Evolutionary conservation across 2,797 vertebrate species (phyloP).

Genomic region (Thamnophis elegans): DNA sequence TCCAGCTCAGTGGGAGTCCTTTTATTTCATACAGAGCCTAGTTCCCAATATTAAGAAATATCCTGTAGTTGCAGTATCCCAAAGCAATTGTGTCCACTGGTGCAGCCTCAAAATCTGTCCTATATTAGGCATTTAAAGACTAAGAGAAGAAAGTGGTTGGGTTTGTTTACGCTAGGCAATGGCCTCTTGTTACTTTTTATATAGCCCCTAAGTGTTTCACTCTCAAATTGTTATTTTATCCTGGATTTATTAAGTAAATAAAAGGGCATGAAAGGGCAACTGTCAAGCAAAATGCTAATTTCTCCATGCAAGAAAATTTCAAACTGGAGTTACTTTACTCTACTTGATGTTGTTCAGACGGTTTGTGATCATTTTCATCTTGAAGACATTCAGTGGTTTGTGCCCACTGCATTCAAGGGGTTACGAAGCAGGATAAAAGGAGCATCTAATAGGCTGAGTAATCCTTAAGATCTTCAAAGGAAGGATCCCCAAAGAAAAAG

Average conservation of each 20-base stretch:
- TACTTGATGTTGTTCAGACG: neutral
- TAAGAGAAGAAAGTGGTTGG: too few relatives aligned
- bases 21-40: neutral
- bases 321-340: slow-evolving; percentile 4
- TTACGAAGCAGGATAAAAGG: too few relatives aligned
- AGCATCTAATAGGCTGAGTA: neutral
- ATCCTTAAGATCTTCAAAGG: neutral
- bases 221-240: neutral
- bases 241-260: slow-evolving; percentile 32
- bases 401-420: neutral
- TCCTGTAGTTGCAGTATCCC: neutral
- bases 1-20: neutral
- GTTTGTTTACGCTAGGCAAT: neutral
- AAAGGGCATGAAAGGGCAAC: slow-evolving; percentile 14
- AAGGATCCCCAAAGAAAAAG: too few relatives aligned
- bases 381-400: neutral
- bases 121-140: neutral
- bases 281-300: slow-evolving; percentile 17
- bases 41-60: neutral
- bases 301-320: slow-evolving; percentile 23
- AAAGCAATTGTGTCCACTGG: neutral
- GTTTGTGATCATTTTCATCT: neutral
- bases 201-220: neutral
- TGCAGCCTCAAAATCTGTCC: neutral
- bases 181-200: neutral